Base-by-base conservation (phyloP, 2,888 invertebrate genomes). In the Tinea trinotella region DNA sequence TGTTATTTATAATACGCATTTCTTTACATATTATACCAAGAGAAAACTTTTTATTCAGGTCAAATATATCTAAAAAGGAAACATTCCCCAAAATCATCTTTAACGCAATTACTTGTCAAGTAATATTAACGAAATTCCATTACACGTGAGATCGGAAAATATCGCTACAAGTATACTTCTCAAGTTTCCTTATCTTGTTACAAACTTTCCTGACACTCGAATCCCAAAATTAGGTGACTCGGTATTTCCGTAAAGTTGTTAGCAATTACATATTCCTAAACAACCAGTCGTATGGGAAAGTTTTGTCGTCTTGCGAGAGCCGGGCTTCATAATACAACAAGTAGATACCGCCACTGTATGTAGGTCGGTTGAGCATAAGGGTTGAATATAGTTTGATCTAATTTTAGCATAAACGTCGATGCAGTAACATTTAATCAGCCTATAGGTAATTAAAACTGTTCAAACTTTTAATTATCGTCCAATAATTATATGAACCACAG, bases 131-230 rank as follows among this genome's bases (percentile, higher is more conserved):
- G 40, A 40, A 40, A 40, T 40, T 40, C 40, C 40, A 40, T 40
- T 13, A 40, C 12, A 40, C 40, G 40, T 13, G 40, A 40, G 40
- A 40, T 40, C 40, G 40, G 15, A 40, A 40, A 40, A 40, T 40
- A 40, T 35, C 35, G n/a, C 7, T 15, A 40, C 40, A 40, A 15
- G 50, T 24, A 50, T 24, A 46, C 19, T 19, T 46, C 34, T 48
- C 56, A 50, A 56, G 30, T 54, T 52, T 48, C 35, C 52, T 56
- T 56, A 56, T 56, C 56, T 56, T 48, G 56, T 56, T 56, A 52
- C 52, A 20, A 24, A 56, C 49, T 56, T 56, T 52, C 30, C 17
- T 36, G 20, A 35, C 20, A 54, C 52, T 52, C 56, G 50, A 35
- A 53, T 54, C 50, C 50, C 52, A 17, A 56, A 56, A 54, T 56